A percentile compares a stretch with the other conserved stretches of the same genome.
These are phyloP conservation scores for Paedocypris sp. DNA, from an alignment of 2,113 vertebrate genomes.

Conservation along the genomic window DNA sequence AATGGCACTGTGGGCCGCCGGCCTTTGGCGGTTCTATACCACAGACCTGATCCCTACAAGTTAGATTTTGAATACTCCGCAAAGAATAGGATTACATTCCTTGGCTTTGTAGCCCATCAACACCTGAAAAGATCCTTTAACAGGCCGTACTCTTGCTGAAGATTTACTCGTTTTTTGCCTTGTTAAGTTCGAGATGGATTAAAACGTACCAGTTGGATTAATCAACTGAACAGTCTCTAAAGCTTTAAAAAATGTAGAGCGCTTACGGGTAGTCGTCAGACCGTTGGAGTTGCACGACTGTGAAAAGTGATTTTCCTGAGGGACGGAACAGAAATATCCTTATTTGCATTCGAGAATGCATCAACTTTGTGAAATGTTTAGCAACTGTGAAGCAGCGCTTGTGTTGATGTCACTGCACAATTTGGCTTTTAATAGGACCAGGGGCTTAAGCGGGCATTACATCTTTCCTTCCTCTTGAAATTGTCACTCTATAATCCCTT, in stretches of 20 bases:
- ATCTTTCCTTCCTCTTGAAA: constrained; percentile 43
- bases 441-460: constrained; percentile 30
- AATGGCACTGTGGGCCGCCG: constrained; percentile 32
- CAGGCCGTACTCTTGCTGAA: constrained; percentile 3
- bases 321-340: constrained; percentile 32
- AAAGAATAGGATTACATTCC: constrained; percentile 32
- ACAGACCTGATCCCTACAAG: constrained; percentile 7
- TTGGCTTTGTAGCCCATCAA: constrained; percentile 35
- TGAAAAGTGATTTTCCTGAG: constrained; percentile 43
- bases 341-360: constrained; percentile 40
- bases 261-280: constrained; percentile 28
- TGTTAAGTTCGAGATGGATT: constrained; percentile 36
- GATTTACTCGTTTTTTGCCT: constrained; percentile 32
- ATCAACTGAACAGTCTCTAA: constrained; percentile 23
- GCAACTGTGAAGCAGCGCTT: constrained; percentile 28
- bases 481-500: constrained; percentile 41
- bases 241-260: constrained; percentile 9
- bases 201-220: constrained; percentile 35
- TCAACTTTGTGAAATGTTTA: constrained; percentile 42
- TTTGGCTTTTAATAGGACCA: constrained; percentile 39
- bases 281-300: constrained; percentile 24
- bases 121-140: constrained; percentile 36
- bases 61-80: not conserved
- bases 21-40: constrained; percentile 12
- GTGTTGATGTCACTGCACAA: constrained; percentile 35